Conservation (phyloP, 2,113 vertebrate genomes). For the Platysteira castanea region DNA sequence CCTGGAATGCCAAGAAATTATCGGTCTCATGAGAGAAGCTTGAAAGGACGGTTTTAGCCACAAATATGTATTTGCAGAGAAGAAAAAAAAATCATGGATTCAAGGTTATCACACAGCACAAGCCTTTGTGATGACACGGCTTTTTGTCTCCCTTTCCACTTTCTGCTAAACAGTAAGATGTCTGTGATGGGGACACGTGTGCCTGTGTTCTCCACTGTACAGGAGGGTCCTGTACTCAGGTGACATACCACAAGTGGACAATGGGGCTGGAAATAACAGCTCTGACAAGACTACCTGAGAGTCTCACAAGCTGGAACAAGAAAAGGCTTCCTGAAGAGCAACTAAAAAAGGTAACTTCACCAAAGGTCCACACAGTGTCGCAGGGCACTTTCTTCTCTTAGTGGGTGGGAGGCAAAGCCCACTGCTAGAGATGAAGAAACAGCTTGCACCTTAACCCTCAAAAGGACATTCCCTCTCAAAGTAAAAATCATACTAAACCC, state of each 20-base stretch:
- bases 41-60: conserved; percentile 8
- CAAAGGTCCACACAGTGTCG: conserved; percentile 33
- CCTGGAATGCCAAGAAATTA: conserved; percentile 13
- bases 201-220: not conserved
- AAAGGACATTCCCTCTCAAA: conserved; percentile 45
- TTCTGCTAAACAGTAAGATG: not conserved
- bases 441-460: conserved; percentile 37
- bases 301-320: conserved; percentile 52
- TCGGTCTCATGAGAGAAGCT: not conserved
- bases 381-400: conserved; percentile 62
- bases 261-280: conserved; percentile 39
- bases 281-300: conserved; percentile 23
- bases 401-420: conserved; percentile 53
- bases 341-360: conserved; percentile 41
- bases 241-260: not conserved
- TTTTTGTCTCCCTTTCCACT: not conserved
- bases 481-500: not conserved
- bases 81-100: not conserved
- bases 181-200: not conserved
- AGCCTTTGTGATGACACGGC: not conserved
- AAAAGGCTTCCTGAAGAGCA: conserved; percentile 54
- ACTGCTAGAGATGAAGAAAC: conserved; percentile 47
- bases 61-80: not conserved
- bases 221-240: not conserved
- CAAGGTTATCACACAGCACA: not conserved